Conservation (phyloP, 2,113 vertebrate species). For the Phylloscopus trochilus region DNA sequence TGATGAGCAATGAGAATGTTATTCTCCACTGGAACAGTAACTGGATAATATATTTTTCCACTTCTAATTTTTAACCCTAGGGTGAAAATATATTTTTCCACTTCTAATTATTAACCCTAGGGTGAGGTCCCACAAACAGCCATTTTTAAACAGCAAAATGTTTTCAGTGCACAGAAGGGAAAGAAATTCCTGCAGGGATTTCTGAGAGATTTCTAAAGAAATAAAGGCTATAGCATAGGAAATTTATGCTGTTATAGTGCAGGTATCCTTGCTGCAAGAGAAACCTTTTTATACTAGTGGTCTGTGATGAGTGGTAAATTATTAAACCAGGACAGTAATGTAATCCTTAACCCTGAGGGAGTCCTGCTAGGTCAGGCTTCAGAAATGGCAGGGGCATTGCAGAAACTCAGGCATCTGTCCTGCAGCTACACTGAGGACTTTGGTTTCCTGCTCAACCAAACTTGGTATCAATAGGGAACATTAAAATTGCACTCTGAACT, state of each 20-base stretch:
- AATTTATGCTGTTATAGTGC: neutral
- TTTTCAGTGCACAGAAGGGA: neutral
- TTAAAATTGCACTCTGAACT: neutral
- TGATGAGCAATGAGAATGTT: neutral
- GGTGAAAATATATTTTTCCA: neutral
- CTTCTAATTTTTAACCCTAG: neutral
- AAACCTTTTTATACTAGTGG: neutral
- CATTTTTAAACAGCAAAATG: neutral
- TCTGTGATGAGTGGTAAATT: neutral
- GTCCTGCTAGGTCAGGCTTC: neutral
- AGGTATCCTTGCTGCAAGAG: neutral
- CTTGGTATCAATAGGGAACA: neutral
- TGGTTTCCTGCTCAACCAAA: neutral
- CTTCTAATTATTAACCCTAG: neutral
- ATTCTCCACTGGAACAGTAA: neutral
- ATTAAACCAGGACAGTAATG: neutral
- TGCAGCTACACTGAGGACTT: neutral
- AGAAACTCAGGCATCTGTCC: neutral
- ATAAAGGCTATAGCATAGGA: neutral
- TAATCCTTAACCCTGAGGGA: neutral
- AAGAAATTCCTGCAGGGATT: neutral
- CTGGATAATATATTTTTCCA: neutral
- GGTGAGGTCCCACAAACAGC: neutral
- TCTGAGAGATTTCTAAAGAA: neutral
- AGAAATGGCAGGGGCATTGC: neutral